Evolutionary conservation across 2,113 vertebrate species (phyloP), one percentile per base, ranked within the genome.

Genomic region (Odobenus rosmarus): DNA sequence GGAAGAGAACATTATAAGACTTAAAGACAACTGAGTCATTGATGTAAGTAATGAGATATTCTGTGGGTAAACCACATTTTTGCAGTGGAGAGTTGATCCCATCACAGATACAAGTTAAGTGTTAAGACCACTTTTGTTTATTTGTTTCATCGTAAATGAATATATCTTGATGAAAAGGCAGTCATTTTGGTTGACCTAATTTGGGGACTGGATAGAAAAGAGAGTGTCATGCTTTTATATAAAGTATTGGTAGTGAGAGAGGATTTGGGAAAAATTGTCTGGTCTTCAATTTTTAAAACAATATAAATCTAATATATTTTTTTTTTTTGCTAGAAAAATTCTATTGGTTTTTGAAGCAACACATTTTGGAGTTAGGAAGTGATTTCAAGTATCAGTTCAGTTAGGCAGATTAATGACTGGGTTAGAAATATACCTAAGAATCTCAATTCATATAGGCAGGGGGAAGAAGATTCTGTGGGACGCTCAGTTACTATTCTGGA

Each of bases 251-350:
- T 59, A 69, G 24, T 64, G 67, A 86, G 31, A 89, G 23, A 82
- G 18, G 31, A 55, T 71, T 21, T 89, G 67, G 90, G 51, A 57
- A 67, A 92, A 90, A 77, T 9, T 31, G 59, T 23, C 7, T 72
- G 62, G 18, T 72, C 61, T 90, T 87, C 11, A 79, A 26, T 84
- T 46, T 90, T 77, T 71, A 88, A 64, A 28, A 64, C 18, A 42
- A 26, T 59, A 24, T 88, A 80, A 87, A 90, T 51, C 14, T 67
- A 51, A 69, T 80, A 7, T 84, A 12, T 16, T 23, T 59, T 90
- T 49, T 80, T 80, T 51, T 91, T 85, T 88, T 80, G 26, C 36
- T 91, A 13, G 55, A 83, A 95, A 77, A 91, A 69, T 61, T 91
- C 7, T 90, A 36, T 64, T 93, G 26, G 6, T 74, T 90, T 87